phyloP scores from a whole-genome alignment of 2,113 vertebrate genomes.

The Fregata magnificens region DNA sequence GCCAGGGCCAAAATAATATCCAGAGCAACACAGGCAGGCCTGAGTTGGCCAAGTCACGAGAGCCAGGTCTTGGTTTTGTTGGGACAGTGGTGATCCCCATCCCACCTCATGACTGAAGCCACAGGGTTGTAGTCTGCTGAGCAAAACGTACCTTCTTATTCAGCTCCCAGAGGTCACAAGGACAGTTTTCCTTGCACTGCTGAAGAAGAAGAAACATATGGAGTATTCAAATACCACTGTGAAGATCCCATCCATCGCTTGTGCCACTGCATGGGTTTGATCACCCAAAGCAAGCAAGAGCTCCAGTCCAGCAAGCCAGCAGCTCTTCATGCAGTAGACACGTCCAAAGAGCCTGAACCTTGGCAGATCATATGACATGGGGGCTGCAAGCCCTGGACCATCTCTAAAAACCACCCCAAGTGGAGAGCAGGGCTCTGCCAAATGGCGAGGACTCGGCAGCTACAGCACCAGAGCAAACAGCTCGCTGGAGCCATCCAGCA shows the following conservation, averaged over 20 bases:
- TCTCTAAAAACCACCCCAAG: neutral
- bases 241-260: fast-evolving
- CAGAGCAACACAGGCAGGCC: neutral
- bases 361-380: neutral
- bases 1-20: neutral
- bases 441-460: neutral
- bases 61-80: neutral
- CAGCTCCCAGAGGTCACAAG: neutral
- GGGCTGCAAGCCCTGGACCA: neutral
- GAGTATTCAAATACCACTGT: fast-evolving
- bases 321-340: neutral
- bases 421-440: neutral
- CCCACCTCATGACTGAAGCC: neutral
- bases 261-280: neutral
- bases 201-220: neutral
- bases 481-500: neutral
- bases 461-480: neutral
- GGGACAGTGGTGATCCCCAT: neutral
- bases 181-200: neutral
- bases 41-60: neutral
- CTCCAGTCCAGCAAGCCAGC: neutral
- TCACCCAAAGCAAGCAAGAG: neutral
- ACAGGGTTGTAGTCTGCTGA: neutral
- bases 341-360: neutral
- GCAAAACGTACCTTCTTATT: neutral